Evolutionary conservation across 2,888 invertebrate species (phyloP).

Genomic region (Imbricaverruca yamaguchii): DNA sequence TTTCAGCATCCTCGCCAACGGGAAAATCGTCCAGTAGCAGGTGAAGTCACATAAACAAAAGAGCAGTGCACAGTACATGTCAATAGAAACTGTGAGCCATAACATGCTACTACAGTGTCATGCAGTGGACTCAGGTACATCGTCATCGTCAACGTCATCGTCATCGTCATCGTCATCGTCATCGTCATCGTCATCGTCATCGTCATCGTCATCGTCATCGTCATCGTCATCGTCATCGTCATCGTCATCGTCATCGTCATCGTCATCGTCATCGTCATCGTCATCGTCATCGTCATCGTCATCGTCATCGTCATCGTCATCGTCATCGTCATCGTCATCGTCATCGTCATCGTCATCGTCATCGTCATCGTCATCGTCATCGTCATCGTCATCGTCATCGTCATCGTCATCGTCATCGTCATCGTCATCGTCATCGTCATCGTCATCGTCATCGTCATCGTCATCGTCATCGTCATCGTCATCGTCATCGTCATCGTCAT

Average conservation of each 20-base stretch:
- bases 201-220: constrained; percentile 17
- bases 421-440: background rate
- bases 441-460: background rate
- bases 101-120: no score
- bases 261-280: background rate
- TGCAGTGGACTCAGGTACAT: no score
- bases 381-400: background rate
- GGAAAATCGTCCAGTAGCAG: no score
- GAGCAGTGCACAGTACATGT: no score
- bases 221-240: constrained; percentile 24
- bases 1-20: no score
- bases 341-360: background rate
- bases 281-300: background rate
- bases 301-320: background rate
- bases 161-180: background rate
- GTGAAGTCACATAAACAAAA: no score
- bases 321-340: background rate
- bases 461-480: background rate
- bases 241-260: background rate
- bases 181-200: background rate
- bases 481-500: constrained; percentile 6
- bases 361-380: background rate
- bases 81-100: no score
- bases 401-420: background rate
- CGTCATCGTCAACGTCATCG: background rate